Conservation (phyloP, 2,113 vertebrate genomes). For the Caracal caracal region DNA sequence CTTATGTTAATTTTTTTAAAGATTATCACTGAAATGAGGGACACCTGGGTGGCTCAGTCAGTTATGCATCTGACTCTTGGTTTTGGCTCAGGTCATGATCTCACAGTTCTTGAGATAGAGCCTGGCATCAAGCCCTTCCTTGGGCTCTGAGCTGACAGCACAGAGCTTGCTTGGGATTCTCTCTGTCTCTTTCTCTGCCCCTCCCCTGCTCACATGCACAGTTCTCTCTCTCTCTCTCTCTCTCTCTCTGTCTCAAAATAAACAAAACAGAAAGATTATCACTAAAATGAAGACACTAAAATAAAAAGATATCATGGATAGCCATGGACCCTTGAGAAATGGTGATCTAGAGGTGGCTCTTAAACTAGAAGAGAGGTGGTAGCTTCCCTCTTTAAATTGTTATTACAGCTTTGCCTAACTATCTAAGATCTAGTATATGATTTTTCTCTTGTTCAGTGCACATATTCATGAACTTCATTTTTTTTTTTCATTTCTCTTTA, state of each 20-base stretch:
- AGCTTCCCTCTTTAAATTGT: neutral
- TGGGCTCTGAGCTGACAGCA: no score
- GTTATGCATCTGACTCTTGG: no score
- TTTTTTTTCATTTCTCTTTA: neutral
- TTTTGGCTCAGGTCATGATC: no score
- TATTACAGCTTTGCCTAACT: neutral
- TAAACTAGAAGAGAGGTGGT: neutral
- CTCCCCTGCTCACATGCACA: no score
- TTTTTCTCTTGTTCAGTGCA: neutral
- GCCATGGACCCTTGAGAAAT: neutral
- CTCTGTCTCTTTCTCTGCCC: no score
- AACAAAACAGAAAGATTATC: neutral
- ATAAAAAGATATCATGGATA: constrained; percentile 15
- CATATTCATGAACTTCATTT: neutral
- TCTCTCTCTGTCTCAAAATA: no score
- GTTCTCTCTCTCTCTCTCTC: no score
- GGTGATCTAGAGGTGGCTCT: neutral
- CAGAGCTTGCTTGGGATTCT: no score
- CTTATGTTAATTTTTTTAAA: constrained; percentile 6
- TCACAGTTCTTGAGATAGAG: no score
- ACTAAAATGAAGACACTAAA: constrained; percentile 10
- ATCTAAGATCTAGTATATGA: neutral
- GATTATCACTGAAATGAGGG: neutral
- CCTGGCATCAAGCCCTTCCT: no score
- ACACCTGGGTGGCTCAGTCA: no score